phyloP scores from a whole-genome alignment of 1,140 invertebrate genomes.

The Bombus waltoni region DNA sequence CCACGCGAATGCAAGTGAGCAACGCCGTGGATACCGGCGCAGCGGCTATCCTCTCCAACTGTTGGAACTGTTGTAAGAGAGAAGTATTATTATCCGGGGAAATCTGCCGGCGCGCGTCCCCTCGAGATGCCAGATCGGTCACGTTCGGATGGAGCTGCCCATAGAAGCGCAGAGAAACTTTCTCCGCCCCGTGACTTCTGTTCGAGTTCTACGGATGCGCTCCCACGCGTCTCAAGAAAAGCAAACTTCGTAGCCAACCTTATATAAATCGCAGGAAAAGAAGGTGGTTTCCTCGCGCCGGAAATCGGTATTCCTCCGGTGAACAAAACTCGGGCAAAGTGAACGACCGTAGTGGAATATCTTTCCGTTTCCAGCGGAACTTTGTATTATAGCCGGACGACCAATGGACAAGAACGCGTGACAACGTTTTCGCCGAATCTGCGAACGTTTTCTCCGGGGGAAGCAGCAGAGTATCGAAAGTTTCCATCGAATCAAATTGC shows the following conservation, averaged over 20 bases:
- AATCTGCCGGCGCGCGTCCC: conserved; percentile 77
- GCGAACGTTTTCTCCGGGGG: background rate
- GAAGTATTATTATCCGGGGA: conserved; percentile 83
- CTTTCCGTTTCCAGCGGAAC: conserved; percentile 23
- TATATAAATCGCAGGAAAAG: conserved; percentile 46
- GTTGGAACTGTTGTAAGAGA: conserved; percentile 75
- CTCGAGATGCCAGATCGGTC: conserved; percentile 80
- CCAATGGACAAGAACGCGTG: background rate
- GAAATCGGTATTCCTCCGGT: conserved; percentile 44
- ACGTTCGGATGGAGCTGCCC: conserved; percentile 75
- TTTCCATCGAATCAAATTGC: background rate
- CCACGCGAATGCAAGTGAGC: conserved; percentile 60
- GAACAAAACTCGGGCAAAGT: conserved; percentile 50
- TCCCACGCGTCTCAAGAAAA: conserved; percentile 59
- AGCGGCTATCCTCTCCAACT: conserved; percentile 36
- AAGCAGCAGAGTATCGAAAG: background rate
- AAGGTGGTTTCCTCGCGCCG: conserved; percentile 6
- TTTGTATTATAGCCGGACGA: conserved; percentile 1
- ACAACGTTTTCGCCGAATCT: conserved; percentile 17
- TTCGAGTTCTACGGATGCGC: conserved; percentile 41
- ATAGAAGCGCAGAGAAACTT: conserved; percentile 74
- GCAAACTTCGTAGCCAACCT: conserved; percentile 59
- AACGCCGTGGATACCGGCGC: conserved; percentile 30
- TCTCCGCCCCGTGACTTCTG: conserved; percentile 63
- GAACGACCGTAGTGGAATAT: conserved; percentile 49